Conservation (phyloP, 1,140 invertebrate genomes). For the Apis cerana region DNA sequence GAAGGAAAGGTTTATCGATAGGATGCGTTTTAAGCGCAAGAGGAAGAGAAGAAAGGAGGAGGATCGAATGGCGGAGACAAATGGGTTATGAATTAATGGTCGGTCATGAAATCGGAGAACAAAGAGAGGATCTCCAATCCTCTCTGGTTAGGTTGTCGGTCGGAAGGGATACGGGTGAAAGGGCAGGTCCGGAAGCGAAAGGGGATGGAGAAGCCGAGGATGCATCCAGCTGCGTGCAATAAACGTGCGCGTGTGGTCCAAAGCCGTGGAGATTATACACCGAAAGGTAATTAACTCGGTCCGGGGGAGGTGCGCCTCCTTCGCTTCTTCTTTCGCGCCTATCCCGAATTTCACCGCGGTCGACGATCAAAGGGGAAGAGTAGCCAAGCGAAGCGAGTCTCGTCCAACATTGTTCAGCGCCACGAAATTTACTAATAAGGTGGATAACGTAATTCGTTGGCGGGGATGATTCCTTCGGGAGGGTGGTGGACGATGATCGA, state of each 20-base stretch:
- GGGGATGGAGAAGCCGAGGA: conserved; percentile 33
- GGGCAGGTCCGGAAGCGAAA: conserved; percentile 8
- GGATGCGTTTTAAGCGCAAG: no score
- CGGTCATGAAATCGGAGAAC: conserved; percentile 34
- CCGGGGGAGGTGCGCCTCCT: conserved; percentile 4
- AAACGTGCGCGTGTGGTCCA: conserved; percentile 62
- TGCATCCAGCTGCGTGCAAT: conserved; percentile 62
- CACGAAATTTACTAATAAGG: no score
- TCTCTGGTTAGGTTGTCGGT: conserved; percentile 25
- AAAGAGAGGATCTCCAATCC: conserved; percentile 29
- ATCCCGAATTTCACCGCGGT: no score
- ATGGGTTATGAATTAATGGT: conserved; percentile 46
- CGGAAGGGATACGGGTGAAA: not conserved
- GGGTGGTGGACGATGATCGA: not conserved
- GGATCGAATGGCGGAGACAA: not conserved
- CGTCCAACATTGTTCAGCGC: no score
- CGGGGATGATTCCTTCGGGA: no score
- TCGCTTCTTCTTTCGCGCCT: not conserved
- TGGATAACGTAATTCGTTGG: no score
- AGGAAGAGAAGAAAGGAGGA: no score
- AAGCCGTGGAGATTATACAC: conserved; percentile 60
- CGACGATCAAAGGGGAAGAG: no score
- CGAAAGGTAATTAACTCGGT: conserved; percentile 59
- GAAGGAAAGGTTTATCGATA: no score
- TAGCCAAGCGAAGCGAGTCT: no score